Evolutionary conservation across 2,797 vertebrate species (phyloP), one percentile per base, ranked within the genome.

Genomic region (Benthosema pterotum): DNA sequence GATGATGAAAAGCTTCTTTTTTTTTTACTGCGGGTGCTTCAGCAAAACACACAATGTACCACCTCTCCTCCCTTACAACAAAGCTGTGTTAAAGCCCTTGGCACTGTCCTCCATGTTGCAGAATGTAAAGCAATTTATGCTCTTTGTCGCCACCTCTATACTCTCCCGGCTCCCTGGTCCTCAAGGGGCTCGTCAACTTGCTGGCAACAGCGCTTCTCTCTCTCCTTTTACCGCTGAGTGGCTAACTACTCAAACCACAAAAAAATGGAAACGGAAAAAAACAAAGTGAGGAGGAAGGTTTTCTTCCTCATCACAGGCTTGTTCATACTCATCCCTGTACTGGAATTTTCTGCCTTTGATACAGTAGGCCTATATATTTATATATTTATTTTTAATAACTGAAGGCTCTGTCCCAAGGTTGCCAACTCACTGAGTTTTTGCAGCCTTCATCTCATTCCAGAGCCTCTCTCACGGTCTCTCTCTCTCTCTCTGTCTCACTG

Each of bases 301-400:
- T 61, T 53, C 43, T 60, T 18, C 42, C 28, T 22, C 46, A 52
- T 75, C 73, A 82, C 78, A 82, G 77, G 79, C 79, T 78, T 84
- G 80, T 83, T 86, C 85, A 75, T 78, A 65, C 86, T 72, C 71
- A 74, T 83, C 69, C 72, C 84, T 84, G 79, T 77, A 72, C 75
- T 78, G 72, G 82, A 84, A 89, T 86, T 80, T 83, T 87, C 65
- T 76, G 73, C 77, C 84, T 90, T 90, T 88, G 88, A 91, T 88
- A 88, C n/a, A n/a, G n/a, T n/a, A n/a, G n/a, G n/a, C n/a, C n/a
- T n/a, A n/a, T n/a, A n/a, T n/a, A n/a, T n/a, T n/a, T 81, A 63
- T 79, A 74, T 64, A 57, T 58, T 11, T 80, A 77, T 87, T 85
- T 85, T 80, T 79, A 85, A 78, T 86, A 86, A 87, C 83, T 76